Evolutionary conservation across 2,113 vertebrate genomes (phyloP).

Genomic region (Otocyon megalotis): DNA sequence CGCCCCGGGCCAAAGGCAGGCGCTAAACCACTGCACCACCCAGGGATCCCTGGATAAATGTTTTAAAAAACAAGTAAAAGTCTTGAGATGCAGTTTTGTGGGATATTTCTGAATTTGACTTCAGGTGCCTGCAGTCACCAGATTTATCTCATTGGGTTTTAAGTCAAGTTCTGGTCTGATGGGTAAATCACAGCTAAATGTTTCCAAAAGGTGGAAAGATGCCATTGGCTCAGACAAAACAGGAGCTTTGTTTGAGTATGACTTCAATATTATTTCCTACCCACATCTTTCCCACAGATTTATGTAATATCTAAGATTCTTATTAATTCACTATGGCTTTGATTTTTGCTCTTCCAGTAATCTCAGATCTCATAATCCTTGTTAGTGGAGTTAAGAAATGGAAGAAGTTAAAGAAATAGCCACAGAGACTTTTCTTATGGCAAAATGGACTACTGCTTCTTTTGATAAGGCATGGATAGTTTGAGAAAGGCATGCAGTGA

Average conservation of each 20-base stretch:
- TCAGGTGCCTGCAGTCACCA: neutral
- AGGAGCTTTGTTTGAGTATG: conserved; percentile 2
- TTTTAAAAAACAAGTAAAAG: conserved; percentile 61
- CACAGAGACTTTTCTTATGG: neutral
- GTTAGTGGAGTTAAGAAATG: conserved; percentile 4
- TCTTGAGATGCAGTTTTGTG: conserved; percentile 32
- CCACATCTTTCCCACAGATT: neutral
- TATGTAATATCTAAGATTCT: neutral
- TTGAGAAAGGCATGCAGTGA: neutral
- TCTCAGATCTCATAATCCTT: neutral
- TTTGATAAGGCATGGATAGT: neutral
- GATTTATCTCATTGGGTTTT: neutral
- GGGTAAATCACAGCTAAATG: conserved; percentile 23
- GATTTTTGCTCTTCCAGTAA: neutral
- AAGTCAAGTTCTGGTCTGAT: conserved; percentile 23
- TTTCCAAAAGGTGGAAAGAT: conserved; percentile 21
- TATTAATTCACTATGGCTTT: conserved; percentile 3
- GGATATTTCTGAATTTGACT: conserved; percentile 65
- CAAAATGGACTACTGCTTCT: neutral
- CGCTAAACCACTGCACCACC: too few relatives aligned
- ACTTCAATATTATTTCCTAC: conserved; percentile 53
- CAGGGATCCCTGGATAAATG: too few relatives aligned
- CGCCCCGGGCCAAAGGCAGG: too few relatives aligned
- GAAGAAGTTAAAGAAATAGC: neutral
- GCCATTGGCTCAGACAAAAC: neutral